phyloP scores from a whole-genome alignment of 2,888 invertebrate genomes.

The Phasia obesa region DNA sequence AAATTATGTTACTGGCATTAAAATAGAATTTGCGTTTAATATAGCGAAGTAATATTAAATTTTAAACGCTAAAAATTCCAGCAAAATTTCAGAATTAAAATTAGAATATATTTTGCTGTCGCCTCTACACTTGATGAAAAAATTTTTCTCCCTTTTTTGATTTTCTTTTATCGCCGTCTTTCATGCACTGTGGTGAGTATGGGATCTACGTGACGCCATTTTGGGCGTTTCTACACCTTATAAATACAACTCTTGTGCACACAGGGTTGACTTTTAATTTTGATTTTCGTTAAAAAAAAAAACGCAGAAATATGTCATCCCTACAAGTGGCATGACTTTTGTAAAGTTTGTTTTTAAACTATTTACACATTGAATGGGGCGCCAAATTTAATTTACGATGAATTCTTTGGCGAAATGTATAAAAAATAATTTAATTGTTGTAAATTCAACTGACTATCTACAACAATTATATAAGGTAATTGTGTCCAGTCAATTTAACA shows the following conservation, averaged over 20 bases:
- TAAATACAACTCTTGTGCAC: background rate
- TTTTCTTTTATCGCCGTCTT: slow-evolving; percentile 77
- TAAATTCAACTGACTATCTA: slow-evolving; percentile 14
- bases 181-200: slow-evolving; percentile 71
- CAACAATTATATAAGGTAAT: slow-evolving; percentile 61
- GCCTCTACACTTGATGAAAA: slow-evolving; percentile 80
- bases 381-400: slow-evolving; percentile 37
- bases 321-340: too few relatives aligned
- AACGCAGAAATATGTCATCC: too few relatives aligned
- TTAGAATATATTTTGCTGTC: slow-evolving; percentile 73
- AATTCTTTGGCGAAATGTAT: slow-evolving; percentile 47
- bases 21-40: slow-evolving; percentile 30
- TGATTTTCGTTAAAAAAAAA: background rate
- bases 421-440: slow-evolving; percentile 53
- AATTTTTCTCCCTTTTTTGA: slow-evolving; percentile 75
- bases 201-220: slow-evolving; percentile 60
- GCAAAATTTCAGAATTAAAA: slow-evolving; percentile 71
- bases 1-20: slow-evolving; percentile 34
- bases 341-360: background rate
- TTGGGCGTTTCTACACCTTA: slow-evolving; percentile 46
- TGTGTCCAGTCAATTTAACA: background rate
- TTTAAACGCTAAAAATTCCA: slow-evolving; percentile 54
- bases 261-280: background rate
- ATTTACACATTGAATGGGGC: background rate
- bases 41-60: slow-evolving; percentile 39